Conservation (phyloP, 2,888 invertebrate genomes). For the Drosophila algonquin region DNA sequence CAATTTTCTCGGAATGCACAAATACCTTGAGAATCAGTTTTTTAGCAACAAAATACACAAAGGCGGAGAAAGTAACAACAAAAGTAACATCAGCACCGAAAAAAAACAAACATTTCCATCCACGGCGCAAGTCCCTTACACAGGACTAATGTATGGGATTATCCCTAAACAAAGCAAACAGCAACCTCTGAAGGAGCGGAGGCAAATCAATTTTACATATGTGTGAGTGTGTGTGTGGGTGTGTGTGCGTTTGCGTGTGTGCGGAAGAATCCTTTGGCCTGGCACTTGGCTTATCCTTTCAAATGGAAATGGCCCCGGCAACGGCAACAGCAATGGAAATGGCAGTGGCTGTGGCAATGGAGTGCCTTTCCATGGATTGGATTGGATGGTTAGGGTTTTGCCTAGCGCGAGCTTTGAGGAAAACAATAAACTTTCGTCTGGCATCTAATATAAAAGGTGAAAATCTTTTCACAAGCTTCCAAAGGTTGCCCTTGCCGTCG, state of each 20-base stretch:
- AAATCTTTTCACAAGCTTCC: slow-evolving; percentile 77
- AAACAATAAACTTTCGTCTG: slow-evolving; percentile 74
- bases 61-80: slow-evolving; percentile 25
- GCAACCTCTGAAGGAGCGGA: slow-evolving; percentile 20
- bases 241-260: slow-evolving; percentile 9
- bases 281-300: slow-evolving; percentile 61
- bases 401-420: slow-evolving; percentile 67
- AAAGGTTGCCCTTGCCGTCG: slow-evolving; percentile 51
- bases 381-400: slow-evolving; percentile 28
- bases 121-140: slow-evolving; percentile 54
- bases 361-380: background rate
- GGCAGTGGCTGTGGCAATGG: slow-evolving; percentile 31
- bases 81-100: background rate
- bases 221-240: background rate
- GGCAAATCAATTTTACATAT: slow-evolving; percentile 78
- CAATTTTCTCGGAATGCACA: slow-evolving; percentile 68
- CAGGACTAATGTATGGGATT: slow-evolving; percentile 76
- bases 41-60: slow-evolving; percentile 20
- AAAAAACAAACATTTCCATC: slow-evolving; percentile 21
- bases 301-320: slow-evolving; percentile 38
- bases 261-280: slow-evolving; percentile 23
- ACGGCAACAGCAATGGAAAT: slow-evolving; percentile 15
- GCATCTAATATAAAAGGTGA: slow-evolving; percentile 79
- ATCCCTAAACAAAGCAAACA: slow-evolving; percentile 71
- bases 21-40: slow-evolving; percentile 47